phyloP scores from a whole-genome alignment of 1,140 invertebrate genomes.

The Drosophila santomea region DNA sequence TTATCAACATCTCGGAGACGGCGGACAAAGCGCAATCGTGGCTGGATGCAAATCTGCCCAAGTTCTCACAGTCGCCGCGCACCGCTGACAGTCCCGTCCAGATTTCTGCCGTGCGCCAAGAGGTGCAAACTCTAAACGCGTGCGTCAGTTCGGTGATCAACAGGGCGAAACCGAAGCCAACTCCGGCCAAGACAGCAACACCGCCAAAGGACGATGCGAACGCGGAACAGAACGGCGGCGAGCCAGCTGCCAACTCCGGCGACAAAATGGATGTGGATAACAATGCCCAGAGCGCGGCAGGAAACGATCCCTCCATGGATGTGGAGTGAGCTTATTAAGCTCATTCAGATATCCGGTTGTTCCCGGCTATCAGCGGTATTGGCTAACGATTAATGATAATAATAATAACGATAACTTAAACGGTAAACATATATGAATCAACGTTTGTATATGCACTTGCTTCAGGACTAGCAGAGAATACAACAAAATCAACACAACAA shows the following conservation, averaged over 20 bases:
- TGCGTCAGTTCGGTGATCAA: conserved; percentile 84
- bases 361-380: conserved; percentile 64
- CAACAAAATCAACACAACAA: conserved; percentile 32
- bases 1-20: conserved; percentile 89
- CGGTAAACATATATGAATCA: conserved; percentile 48
- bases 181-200: conserved; percentile 62
- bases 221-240: conserved; percentile 77
- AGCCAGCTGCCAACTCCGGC: conserved; percentile 37
- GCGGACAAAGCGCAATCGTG: conserved; percentile 88
- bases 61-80: conserved; percentile 87
- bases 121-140: conserved; percentile 86
- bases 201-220: conserved; percentile 70
- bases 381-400: conserved; percentile 62
- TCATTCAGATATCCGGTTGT: conserved; percentile 18
- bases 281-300: conserved; percentile 49
- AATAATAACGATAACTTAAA: conserved; percentile 52
- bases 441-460: conserved; percentile 66
- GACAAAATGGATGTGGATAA: conserved; percentile 74
- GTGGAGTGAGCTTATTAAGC: conserved; percentile 52
- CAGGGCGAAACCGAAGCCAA: conserved; percentile 84
- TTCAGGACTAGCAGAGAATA: conserved; percentile 53
- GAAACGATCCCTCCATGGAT: conserved; percentile 57
- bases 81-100: conserved; percentile 90
- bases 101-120: conserved; percentile 90
- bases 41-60: conserved; percentile 89